Base-by-base conservation (phyloP, 2,113 vertebrate genomes). In the Corythornis madagascariensis region DNA sequence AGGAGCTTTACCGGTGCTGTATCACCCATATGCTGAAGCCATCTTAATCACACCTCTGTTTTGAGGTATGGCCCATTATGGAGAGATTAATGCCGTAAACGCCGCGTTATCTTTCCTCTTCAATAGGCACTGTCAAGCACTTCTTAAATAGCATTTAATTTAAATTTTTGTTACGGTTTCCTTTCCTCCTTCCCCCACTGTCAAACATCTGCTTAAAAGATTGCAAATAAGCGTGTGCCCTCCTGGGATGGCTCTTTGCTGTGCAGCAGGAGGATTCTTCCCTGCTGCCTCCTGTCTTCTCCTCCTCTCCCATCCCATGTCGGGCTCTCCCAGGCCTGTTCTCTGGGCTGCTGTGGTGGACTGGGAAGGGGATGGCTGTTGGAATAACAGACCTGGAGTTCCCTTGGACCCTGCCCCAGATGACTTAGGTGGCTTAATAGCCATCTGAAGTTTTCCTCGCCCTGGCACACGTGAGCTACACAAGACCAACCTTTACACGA, bases 381-480 rank as follows among this genome's bases (percentile, higher is more conserved):
- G 2, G 5, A 26, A 11, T 31, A 26, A 13, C 26, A 25, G 61
- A 74, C n/a, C 40, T 55, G 45, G 18, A 2, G 28, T 28, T 48
- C 7, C 43, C 64, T 65, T 55, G 42, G 29, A 16, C 21, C 33
- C 25, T 3, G 15, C 25, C 19, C 16, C 2, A 6, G 19, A 6
- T 21, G 35, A 11, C 22, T 29, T 57, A 70, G 55, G 63, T 52
- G 48, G 3, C 45, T 40, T 4, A 33, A 13, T 16, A 61, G 24
- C 55, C 12, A 33, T 21, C 13, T 21, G 29, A 16, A 18, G 24
- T 55, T 76, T 83, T 10, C 31, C 16, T 52, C 47, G 11, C 0
- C 18, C 26, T 35, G 13, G 35, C 33, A 11, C 64, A 6, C 31
- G 0, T 3, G 20, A 40, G 70, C 6, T 10, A 1, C 1, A 1